Percentiles rank a stretch among this genome's conserved stretches.
Conservation (phyloP, 2,113 vertebrate species). For the Glareola pratincola region DNA sequence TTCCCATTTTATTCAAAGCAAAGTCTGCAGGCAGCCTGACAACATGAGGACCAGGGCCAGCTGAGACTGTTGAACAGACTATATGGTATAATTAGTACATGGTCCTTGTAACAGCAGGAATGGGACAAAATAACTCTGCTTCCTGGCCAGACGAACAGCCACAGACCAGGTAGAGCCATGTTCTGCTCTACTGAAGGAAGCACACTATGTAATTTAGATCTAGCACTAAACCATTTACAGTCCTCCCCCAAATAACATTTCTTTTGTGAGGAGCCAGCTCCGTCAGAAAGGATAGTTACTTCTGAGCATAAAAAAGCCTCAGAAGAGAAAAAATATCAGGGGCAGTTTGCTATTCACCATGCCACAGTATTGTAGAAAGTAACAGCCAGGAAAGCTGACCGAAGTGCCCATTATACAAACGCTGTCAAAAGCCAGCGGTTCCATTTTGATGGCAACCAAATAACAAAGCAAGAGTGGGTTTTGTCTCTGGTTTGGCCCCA, state of each 20-base stretch:
- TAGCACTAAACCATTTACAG: neutral
- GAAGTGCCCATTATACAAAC: neutral
- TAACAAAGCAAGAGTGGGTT: neutral
- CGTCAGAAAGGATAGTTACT: neutral
- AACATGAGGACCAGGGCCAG: neutral
- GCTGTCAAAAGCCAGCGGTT: neutral
- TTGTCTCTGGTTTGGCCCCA: neutral
- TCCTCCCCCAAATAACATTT: neutral
- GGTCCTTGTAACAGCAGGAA: neutral
- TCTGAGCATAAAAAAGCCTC: neutral
- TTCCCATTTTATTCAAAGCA: neutral
- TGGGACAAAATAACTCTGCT: neutral
- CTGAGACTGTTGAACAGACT: neutral
- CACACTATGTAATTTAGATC: neutral
- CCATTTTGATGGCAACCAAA: neutral
- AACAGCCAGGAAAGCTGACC: neutral
- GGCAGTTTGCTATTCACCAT: neutral
- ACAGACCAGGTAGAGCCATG: rapidly evolving
- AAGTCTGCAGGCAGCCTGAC: neutral
- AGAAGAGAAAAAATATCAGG: neutral
- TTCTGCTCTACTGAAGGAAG: neutral
- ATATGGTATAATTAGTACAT: neutral
- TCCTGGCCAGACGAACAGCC: neutral
- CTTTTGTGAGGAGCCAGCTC: neutral
- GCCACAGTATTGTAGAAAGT: neutral